These are phyloP conservation scores for Heterotilapia buettikoferi DNA, from an alignment of 2,113 vertebrate species.

Conservation along the genomic window DNA sequence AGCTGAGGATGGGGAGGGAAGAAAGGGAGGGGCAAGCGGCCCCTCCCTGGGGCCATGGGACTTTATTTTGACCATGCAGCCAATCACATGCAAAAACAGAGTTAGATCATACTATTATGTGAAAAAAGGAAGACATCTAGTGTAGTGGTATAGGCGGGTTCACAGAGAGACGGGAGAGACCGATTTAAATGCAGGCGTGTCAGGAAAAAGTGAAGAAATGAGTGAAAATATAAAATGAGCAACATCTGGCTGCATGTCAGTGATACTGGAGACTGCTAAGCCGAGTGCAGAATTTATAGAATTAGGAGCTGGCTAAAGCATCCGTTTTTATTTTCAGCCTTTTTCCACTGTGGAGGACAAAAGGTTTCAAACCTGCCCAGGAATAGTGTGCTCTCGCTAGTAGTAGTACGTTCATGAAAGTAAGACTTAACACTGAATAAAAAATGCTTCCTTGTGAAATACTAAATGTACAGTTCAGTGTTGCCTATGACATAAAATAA, in stretches of 20 bases:
- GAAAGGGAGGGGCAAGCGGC: too few species aligned
- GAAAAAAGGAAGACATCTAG: neutral
- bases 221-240: neutral
- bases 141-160: neutral
- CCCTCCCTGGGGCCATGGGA: neutral
- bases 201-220: neutral
- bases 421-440: neutral
- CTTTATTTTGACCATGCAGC: neutral
- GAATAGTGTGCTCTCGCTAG: neutral
- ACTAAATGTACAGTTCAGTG: neutral
- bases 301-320: neutral
- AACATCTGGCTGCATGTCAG: neutral
- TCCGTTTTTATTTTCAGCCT: neutral
- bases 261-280: neutral
- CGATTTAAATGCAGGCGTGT: neutral
- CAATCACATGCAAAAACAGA: neutral
- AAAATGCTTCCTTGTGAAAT: neutral
- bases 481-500: neutral
- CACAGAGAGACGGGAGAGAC: neutral
- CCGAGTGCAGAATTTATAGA: neutral
- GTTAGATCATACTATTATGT: neutral
- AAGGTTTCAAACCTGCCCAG: neutral
- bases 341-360: neutral
- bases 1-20: too few species aligned
- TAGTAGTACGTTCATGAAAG: neutral